A percentile compares a stretch with the other conserved stretches of the same genome.
Conservation (phyloP, 1,140 invertebrate genomes). For the Hermetia illucens region DNA sequence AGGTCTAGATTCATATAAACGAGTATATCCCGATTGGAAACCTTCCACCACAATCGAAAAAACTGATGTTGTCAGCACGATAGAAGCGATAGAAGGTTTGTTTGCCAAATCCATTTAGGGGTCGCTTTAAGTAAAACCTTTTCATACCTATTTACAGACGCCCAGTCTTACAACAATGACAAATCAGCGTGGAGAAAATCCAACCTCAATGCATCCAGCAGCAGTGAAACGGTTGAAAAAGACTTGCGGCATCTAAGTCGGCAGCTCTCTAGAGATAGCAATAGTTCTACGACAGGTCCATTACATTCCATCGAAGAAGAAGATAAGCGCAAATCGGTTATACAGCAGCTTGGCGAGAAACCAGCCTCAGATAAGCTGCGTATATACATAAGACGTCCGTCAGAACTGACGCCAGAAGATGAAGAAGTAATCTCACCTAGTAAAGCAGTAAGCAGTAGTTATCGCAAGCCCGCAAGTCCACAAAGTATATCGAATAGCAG, state of each 20-base stretch:
- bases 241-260: conserved; percentile 21
- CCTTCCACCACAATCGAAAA: conserved; percentile 60
- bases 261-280: conserved; percentile 20
- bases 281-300: conserved; percentile 11
- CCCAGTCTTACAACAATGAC: conserved; percentile 44
- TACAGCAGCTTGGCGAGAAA: conserved; percentile 30
- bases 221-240: conserved; percentile 39
- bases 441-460: background rate
- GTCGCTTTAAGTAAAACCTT: conserved; percentile 4
- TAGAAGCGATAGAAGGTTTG: conserved; percentile 77
- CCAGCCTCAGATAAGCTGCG: conserved; percentile 32
- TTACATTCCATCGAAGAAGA: conserved; percentile 40
- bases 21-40: conserved; percentile 63
- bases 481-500: background rate
- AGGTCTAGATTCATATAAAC: conserved; percentile 41
- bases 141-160: no score
- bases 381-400: conserved; percentile 42
- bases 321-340: conserved; percentile 32
- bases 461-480: conserved; percentile 8
- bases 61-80: conserved; percentile 65
- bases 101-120: background rate
- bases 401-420: conserved; percentile 2
- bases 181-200: conserved; percentile 64
- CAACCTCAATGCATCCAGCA: conserved; percentile 46
- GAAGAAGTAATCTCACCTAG: background rate